Evolutionary conservation across 2,888 invertebrate species (phyloP), one percentile per base, ranked within the genome.

Genomic region (Eudemis profundana): DNA sequence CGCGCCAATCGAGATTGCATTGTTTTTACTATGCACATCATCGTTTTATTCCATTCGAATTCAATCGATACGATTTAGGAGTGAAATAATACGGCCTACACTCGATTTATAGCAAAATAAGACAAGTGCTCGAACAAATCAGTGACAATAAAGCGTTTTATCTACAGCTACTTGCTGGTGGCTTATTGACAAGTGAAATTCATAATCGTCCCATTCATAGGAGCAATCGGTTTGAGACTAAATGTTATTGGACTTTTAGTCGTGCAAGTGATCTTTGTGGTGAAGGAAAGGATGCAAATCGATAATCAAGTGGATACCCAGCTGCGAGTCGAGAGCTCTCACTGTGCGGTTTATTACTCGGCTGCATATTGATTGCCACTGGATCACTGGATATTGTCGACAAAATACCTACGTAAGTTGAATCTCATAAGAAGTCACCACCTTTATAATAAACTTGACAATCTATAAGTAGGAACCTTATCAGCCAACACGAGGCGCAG

Each of bases 101-200:
- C 71, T 68, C 70, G 74, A 69, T 70, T 75, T 77, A 76, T 73
- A 74, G 67, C 71, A 66, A 67, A 71, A 73, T 67, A 74, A 77
- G 36, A 44, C 50, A 19, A 79, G 74, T 83, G 83, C 65, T 72
- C 69, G 65, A 66, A 67, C 74, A 72, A 78, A 74, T 72, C 69
- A 76, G 76, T 78, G 80, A 83, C 81, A 81, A 78, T 78, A 75
- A 74, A 74, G 76, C 78, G 74, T 71, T 78, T 72, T 73, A 73
- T 78, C 74, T 79, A 73, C 75, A 74, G 69, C 69, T 76, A 77
- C 72, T 76, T 73, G 75, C 71, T 79, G 79, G 84, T 87, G 85
- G 82, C 78, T 84, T 89, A 89, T 88, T 90, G 89, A 86, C 89
- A 88, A 90, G 90, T 89, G 88, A 89, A 89, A 89, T 86, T 87